phyloP scores from a whole-genome alignment of 2,888 invertebrate genomes.

The Scelioninae gen. 1 region DNA sequence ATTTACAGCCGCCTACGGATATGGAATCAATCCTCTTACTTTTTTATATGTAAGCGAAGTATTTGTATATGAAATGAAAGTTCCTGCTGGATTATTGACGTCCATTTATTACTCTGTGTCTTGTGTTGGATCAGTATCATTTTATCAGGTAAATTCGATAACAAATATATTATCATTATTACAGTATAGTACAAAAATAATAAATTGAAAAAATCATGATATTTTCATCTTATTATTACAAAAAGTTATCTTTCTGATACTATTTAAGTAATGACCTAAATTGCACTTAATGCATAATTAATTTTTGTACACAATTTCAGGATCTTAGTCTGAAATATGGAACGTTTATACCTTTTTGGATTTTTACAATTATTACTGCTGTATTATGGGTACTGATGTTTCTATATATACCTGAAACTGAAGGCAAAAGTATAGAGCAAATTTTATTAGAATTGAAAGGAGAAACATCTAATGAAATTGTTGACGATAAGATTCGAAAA shows the following conservation, averaged over 20 bases:
- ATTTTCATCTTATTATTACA: too few species aligned
- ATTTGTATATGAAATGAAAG: slow-evolving; percentile 81
- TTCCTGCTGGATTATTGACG: slow-evolving; percentile 80
- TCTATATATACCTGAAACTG: slow-evolving; percentile 81
- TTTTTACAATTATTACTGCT: slow-evolving; percentile 77
- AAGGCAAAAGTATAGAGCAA: slow-evolving; percentile 82
- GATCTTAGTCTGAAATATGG: slow-evolving; percentile 78
- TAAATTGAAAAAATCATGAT: too few species aligned
- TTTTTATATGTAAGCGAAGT: slow-evolving; percentile 82
- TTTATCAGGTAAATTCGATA: slow-evolving; percentile 78
- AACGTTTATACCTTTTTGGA: slow-evolving; percentile 78
- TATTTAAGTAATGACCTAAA: too few species aligned
- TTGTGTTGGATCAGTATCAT: slow-evolving; percentile 77
- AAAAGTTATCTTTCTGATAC: too few species aligned
- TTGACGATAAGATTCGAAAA: slow-evolving; percentile 20
- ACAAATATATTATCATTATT: not conserved
- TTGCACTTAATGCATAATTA: too few species aligned
- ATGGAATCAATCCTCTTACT: slow-evolving; percentile 81
- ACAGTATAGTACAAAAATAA: not conserved
- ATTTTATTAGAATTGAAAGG: slow-evolving; percentile 79
- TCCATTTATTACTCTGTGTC: slow-evolving; percentile 80
- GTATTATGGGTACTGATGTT: slow-evolving; percentile 81
- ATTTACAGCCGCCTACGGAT: slow-evolving; percentile 80
- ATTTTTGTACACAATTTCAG: slow-evolving; percentile 70
- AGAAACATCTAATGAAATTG: slow-evolving; percentile 53